Evolutionary conservation across 2,113 vertebrate species (phyloP), one percentile per base, ranked within the genome.

Genomic region (Sciurus niger): DNA sequence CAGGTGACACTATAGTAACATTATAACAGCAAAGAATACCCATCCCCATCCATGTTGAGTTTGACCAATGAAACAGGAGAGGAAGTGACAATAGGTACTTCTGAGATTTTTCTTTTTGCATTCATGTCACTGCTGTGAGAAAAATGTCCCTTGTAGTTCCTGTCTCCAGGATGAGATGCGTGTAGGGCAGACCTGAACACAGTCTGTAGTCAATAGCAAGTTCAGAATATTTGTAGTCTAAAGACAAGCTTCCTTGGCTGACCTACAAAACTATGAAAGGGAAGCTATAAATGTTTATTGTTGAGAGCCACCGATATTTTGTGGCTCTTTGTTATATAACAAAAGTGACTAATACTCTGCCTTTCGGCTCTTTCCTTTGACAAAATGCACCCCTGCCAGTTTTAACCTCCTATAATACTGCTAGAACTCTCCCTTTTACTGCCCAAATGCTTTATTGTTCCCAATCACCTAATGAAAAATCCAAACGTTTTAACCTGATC

Each of bases 401-500:
- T 91, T 86, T 79, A 92, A 46, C 30, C 34, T 84, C 37, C 43
- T 83, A 4, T 79, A 83, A 85, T 55, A 46, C 34, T 67, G 40
- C 25, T 58, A 11, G 17, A 91, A 89, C 14, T 89, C 51, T 86
- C 55, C 16, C 8, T 24, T 93, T 96, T 74, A 89, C 24, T 70
- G 34, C 8, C 89, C 32, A 91, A 83, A 74, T 92, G 68, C 46
- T 94, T 96, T 92, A 93, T 92, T 86, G 28, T 63, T 93, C 63
- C 55, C 74, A 93, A 18, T 70, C 25, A 87, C 65, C n/a, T 89
- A 78, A 93, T 74, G 43, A 97, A 95, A 96, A 89, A 67, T 65
- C 51, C n/a, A 94, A 73, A 86, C 1, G 0, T 60, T 95, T 94
- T 74, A 93, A 89, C 84, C 28, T 86, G 32, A 86, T 79, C 10